Evolutionary conservation across 2,888 invertebrate species (phyloP).

Genomic region (Lasioglossum calceatum): DNA sequence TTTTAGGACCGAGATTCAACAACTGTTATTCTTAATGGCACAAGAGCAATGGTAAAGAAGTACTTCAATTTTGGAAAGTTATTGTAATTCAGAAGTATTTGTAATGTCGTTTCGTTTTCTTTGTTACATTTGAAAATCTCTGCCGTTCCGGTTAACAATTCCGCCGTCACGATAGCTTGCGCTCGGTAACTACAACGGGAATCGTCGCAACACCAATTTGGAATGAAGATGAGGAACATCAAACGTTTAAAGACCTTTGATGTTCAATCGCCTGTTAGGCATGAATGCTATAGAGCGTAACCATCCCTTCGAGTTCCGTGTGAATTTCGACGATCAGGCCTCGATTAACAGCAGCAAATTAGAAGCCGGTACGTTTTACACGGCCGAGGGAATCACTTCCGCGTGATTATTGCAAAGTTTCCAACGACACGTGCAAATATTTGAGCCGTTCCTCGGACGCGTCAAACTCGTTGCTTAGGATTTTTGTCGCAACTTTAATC

Average conservation of each 20-base stretch:
- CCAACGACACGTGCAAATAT: conserved; percentile 1
- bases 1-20: neutral
- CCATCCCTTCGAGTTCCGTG: conserved; percentile 51
- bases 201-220: conserved; percentile 59
- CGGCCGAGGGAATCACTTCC: conserved; percentile 35
- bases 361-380: conserved; percentile 48
- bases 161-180: conserved; percentile 54
- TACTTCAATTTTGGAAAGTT: no score
- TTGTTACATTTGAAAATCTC: conserved; percentile 26
- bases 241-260: conserved; percentile 78
- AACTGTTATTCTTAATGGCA: no score
- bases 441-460: neutral
- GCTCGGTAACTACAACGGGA: conserved; percentile 65
- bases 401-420: neutral
- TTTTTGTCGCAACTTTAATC: neutral
- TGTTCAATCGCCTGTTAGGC: conserved; percentile 74
- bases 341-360: conserved; percentile 69
- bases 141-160: conserved; percentile 41
- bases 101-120: neutral
- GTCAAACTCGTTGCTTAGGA: neutral
- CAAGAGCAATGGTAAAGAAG: no score
- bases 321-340: conserved; percentile 70
- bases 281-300: conserved; percentile 68
- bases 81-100: no score
- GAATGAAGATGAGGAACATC: conserved; percentile 68